phyloP scores from a whole-genome alignment of 2,888 invertebrate species.

The Dryococelus australis region DNA sequence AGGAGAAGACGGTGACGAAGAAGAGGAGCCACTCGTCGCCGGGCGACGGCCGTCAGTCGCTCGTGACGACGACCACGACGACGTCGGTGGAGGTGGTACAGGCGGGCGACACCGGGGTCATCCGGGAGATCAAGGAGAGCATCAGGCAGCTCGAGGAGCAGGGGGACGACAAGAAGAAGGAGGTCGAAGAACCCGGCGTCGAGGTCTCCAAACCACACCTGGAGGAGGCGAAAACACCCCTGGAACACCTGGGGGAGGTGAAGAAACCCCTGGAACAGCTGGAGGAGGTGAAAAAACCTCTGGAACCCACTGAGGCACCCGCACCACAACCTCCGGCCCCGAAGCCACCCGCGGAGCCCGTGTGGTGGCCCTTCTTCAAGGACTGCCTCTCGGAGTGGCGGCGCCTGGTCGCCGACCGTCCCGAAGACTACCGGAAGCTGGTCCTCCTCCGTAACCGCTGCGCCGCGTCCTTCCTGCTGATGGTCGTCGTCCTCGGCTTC shows the following conservation, averaged over 20 bases:
- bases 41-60: conserved; percentile 37
- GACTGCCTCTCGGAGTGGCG: conserved; percentile 48
- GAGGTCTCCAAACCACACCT: not conserved
- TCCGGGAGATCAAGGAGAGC: conserved; percentile 22
- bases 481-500: conserved; percentile 77
- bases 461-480: conserved; percentile 70
- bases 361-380: conserved; percentile 39
- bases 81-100: conserved; percentile 24
- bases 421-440: conserved; percentile 64
- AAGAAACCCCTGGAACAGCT: conserved; percentile 31
- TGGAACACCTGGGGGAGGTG: too few species aligned
- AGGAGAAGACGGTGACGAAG: conserved; percentile 33
- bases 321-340: conserved; percentile 41
- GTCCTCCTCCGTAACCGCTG: conserved; percentile 70
- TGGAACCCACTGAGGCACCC: conserved; percentile 44
- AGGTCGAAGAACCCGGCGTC: conserved; percentile 26
- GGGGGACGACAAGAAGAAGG: conserved; percentile 17
- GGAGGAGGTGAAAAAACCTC: conserved; percentile 50
- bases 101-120: not conserved
- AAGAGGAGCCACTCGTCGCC: conserved; percentile 44
- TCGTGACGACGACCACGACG: conserved; percentile 26
- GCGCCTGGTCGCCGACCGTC: conserved; percentile 62
- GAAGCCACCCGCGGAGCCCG: conserved; percentile 23
- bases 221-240: conserved; percentile 47
- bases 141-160: not conserved